Percentiles rank a stretch among this genome's conserved stretches.
These are phyloP conservation scores for Cromileptes altivelis DNA, from an alignment of 2,113 vertebrate species.

Conservation along the genomic window DNA sequence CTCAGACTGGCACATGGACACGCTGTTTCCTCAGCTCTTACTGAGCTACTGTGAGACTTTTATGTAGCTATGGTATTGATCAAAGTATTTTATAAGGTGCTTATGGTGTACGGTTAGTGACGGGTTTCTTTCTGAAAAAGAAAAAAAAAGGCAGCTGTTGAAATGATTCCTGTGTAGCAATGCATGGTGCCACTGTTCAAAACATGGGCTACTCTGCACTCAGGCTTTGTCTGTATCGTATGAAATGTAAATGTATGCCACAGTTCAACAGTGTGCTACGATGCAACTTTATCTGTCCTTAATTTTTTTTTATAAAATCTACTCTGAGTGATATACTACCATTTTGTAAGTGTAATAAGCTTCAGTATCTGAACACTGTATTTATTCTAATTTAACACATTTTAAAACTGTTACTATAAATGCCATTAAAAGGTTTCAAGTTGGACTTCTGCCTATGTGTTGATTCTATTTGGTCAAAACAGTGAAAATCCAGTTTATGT, in stretches of 20 bases:
- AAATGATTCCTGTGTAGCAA: constrained; percentile 35
- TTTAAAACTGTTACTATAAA: constrained; percentile 54
- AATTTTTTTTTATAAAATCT: constrained; percentile 13
- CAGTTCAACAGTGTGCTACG: constrained; percentile 14
- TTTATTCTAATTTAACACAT: constrained; percentile 69
- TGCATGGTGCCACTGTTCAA: constrained; percentile 39
- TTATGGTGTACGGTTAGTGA: constrained; percentile 18
- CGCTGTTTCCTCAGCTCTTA: neutral
- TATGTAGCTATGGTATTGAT: constrained; percentile 1
- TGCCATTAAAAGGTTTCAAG: constrained; percentile 56
- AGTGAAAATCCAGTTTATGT: constrained; percentile 1
- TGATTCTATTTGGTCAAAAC: constrained; percentile 1
- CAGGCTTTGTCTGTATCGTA: constrained; percentile 18
- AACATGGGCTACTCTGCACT: constrained; percentile 16
- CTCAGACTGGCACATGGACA: neutral
- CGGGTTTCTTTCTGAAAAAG: constrained; percentile 18
- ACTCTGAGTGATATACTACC: constrained; percentile 1
- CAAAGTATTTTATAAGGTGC: constrained; percentile 30
- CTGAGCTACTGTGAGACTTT: constrained; percentile 13
- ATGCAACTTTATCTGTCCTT: constrained; percentile 26
- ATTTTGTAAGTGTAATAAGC: constrained; percentile 44
- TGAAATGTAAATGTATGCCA: constrained; percentile 11
- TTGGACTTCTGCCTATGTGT: neutral
- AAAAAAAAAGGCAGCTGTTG: constrained; percentile 67
- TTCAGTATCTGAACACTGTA: constrained; percentile 52